phyloP scores from a whole-genome alignment of 92 coral and sea anemone species.

The Scolanthus callimorphus region DNA sequence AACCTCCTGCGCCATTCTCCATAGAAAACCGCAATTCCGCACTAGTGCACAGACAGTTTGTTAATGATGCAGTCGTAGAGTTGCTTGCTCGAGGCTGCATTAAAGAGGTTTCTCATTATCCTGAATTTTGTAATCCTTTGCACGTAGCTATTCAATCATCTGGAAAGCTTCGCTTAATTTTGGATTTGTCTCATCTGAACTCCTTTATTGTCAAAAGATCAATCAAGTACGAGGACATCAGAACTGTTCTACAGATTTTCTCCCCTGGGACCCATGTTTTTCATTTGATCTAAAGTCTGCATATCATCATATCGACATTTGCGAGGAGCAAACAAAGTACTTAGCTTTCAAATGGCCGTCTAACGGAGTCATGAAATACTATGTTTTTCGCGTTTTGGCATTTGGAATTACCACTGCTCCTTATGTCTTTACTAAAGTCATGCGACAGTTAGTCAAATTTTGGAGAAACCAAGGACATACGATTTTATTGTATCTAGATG shows the following conservation, averaged over 20 bases:
- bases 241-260: slow-evolving; percentile 47
- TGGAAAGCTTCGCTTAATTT: too few species aligned
- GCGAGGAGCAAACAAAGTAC: slow-evolving; percentile 37
- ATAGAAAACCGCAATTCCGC: slow-evolving; percentile 27
- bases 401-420: slow-evolving; percentile 52
- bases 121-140: slow-evolving; percentile 40
- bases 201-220: slow-evolving; percentile 31
- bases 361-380: slow-evolving; percentile 22
- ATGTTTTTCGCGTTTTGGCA: slow-evolving; percentile 30
- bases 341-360: slow-evolving; percentile 45
- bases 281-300: slow-evolving; percentile 51
- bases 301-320: slow-evolving; percentile 58
- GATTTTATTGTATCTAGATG: slow-evolving; percentile 21
- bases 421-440: slow-evolving; percentile 41
- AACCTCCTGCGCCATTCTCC: slow-evolving; percentile 34
- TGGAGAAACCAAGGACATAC: slow-evolving; percentile 33
- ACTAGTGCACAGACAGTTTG: slow-evolving; percentile 10
- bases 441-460: slow-evolving; percentile 43
- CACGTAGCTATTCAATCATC: slow-evolving; percentile 29
- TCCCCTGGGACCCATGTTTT: slow-evolving; percentile 30
- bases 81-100: slow-evolving; percentile 29
- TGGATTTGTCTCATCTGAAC: too few species aligned
- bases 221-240: slow-evolving; percentile 43
- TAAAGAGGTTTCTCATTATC: slow-evolving; percentile 15
- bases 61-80: slow-evolving; percentile 25